phyloP scores from a whole-genome alignment of 2,888 invertebrate species.

The Diaphora mendica region DNA sequence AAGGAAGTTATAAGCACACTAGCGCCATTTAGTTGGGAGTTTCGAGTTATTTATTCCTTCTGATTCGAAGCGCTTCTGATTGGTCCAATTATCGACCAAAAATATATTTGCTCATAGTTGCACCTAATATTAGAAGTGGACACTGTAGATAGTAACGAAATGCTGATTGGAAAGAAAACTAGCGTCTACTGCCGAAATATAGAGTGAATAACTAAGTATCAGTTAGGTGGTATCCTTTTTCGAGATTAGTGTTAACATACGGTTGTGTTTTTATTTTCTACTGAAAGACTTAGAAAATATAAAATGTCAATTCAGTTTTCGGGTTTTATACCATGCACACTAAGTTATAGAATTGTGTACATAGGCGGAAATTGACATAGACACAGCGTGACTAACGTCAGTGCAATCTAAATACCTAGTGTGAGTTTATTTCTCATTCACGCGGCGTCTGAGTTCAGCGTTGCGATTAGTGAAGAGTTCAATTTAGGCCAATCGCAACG shows the following conservation, averaged over 20 bases:
- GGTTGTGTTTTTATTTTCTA: conserved; percentile 53
- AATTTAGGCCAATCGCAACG: not conserved
- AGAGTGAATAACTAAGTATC: conserved; percentile 55
- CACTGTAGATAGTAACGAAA: conserved; percentile 75
- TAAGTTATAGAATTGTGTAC: not conserved
- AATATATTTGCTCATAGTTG: conserved; percentile 79
- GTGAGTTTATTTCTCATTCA: not conserved
- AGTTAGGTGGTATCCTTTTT: conserved; percentile 49
- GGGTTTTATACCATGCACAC: not conserved
- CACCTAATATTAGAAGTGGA: conserved; percentile 74
- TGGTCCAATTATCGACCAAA: conserved; percentile 75
- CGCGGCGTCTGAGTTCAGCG: too few relatives aligned
- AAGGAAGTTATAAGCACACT: conserved; percentile 19
- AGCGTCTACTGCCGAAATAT: conserved; percentile 77
- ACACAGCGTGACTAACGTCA: not conserved
- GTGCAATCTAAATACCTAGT: not conserved
- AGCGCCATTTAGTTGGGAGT: conserved; percentile 47
- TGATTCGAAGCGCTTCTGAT: conserved; percentile 69
- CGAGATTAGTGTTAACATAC: conserved; percentile 42
- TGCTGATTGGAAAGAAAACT: conserved; percentile 59
- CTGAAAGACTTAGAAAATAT: conserved; percentile 41
- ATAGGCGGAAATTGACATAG: not conserved
- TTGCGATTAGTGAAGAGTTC: not conserved
- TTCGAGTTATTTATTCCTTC: conserved; percentile 52
- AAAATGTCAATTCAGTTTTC: conserved; percentile 32